Conservation (phyloP, 2,113 vertebrate species). For the Cinclus cinclus region DNA sequence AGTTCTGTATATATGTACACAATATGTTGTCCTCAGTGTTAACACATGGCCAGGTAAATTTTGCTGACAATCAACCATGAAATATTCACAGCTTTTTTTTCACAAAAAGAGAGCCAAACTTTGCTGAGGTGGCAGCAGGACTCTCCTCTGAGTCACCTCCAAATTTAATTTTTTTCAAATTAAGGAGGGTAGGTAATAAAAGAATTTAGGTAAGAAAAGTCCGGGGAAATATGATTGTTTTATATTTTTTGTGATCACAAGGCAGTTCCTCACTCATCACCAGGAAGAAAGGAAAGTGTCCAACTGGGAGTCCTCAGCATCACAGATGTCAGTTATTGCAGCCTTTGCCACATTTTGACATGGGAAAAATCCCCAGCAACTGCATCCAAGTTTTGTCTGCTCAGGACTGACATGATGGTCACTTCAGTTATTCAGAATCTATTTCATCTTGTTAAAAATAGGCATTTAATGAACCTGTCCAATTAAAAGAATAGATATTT, state of each 20-base stretch:
- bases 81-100: neutral
- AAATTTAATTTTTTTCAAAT: neutral
- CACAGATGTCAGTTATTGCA: neutral
- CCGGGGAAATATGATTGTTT: neutral
- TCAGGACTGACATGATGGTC: neutral
- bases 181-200: neutral
- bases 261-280: neutral
- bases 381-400: neutral
- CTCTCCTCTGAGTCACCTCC: neutral
- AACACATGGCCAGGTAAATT: neutral
- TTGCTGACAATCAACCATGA: neutral
- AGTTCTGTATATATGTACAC: neutral
- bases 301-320: neutral
- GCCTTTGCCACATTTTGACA: neutral
- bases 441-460: conserved; percentile 35
- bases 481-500: conserved; percentile 37
- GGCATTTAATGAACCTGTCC: neutral
- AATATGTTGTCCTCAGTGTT: neutral
- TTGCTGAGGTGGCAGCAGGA: neutral
- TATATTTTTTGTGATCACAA: neutral
- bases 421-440: neutral
- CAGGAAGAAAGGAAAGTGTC: neutral
- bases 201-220: neutral
- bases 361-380: neutral
- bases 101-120: neutral